phyloP scores from a whole-genome alignment of 2,797 vertebrate genomes.

The Hafferia zeledoni region DNA sequence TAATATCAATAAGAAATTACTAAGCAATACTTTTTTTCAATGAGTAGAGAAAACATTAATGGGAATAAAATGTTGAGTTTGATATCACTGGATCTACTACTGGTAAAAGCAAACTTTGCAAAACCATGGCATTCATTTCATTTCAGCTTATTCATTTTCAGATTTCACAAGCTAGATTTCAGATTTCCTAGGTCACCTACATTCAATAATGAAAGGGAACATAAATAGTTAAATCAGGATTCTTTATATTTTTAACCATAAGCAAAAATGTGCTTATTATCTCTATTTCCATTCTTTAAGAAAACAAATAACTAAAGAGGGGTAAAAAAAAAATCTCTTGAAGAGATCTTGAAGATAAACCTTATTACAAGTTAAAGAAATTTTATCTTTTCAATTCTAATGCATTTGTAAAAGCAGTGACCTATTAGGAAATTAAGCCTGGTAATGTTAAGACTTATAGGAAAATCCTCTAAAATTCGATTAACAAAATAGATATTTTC shows the following conservation, averaged over 20 bases:
- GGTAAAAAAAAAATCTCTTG: neutral
- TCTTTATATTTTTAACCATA: neutral
- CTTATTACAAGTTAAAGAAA: neutral
- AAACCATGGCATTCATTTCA: neutral
- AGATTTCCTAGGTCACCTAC: neutral
- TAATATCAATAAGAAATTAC: neutral
- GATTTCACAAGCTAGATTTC: neutral
- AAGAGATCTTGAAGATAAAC: neutral
- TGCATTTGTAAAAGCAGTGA: neutral
- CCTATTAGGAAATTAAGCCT: neutral
- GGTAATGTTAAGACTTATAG: neutral
- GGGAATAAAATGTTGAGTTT: neutral
- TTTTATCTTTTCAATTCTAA: neutral
- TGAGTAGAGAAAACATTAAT: neutral
- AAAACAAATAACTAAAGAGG: neutral
- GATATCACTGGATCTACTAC: neutral
- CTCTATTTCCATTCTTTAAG: neutral
- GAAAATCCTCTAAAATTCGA: neutral
- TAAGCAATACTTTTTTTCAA: neutral
- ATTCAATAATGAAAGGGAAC: neutral
- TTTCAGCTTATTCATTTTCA: neutral
- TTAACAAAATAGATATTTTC: neutral
- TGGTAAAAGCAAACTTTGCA: neutral
- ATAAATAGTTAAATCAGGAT: neutral
- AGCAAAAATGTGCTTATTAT: neutral